Evolutionary conservation across 1,140 invertebrate species (phyloP), one percentile per base, ranked within the genome.

Genomic region (Drosophila paulistorum): DNA sequence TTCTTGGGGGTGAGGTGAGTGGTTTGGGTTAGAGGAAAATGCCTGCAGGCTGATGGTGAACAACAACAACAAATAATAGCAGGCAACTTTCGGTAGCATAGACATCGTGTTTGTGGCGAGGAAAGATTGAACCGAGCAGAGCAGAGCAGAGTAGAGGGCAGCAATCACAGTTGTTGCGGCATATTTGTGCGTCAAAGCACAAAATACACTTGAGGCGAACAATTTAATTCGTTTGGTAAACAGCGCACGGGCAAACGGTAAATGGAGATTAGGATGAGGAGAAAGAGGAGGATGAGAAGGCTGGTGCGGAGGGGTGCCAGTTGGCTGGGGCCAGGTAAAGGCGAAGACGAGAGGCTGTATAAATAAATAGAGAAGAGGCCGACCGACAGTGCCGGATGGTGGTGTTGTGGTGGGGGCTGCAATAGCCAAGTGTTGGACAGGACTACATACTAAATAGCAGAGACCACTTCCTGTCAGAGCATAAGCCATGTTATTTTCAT

Each of bases 161-260:
- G 58, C 75, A 66, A 61, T 74, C 74, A 65, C 69, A 68, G 75
- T 74, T 67, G 68, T 68, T 55, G 74, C 74, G 54, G 63, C 77
- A 77, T 85, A 71, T 71, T 77, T 74, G 82, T 86, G 78, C 82
- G 71, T 72, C 78, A 79, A 81, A 86, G 81, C 79, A 76, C 79
- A 79, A 81, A 79, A 81, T 81, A 89, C 80, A 81, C 85, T 89
- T 79, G 77, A 89, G 84, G 84, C 80, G 80, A 89, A 89, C 84
- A 89, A 81, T 89, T 90, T 89, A 89, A 89, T 89, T 81, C 80
- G 85, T 84, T 90, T 89, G 77, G 80, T 78, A 89, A 89, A 89
- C 84, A 89, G 77, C 64, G 72, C 84, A 81, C 80, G 84, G 84
- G 64, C 41, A 54, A 65, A 9, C 14, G 45, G 45, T 48, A 42